Evolutionary conservation across 2,888 invertebrate species (phyloP), one percentile per base, ranked within the genome.

Genomic region (Tryphoninae sp.): DNA sequence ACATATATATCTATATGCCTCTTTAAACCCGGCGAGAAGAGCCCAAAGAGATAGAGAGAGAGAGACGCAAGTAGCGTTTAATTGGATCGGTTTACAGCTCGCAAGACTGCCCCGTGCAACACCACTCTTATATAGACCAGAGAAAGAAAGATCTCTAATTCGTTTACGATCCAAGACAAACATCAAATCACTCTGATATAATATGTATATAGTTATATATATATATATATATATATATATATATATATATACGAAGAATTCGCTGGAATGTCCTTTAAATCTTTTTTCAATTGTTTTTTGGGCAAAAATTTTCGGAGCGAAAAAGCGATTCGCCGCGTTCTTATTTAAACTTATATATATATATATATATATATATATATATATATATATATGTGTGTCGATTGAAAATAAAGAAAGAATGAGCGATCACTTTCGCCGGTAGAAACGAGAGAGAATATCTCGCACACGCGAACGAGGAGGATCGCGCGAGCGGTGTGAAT

Each of bases 31-130:
- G 7, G 16, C 19, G 26, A 55, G 19, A 68, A n/a, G 61, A 26
- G 16, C 13, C 11, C 51, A 51, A 8, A 40, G 59, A 55, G 19
- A 51, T 40, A 26, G 53, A 59, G 13, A 51, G 19, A 65, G 64
- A n/a, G 42, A 33, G 64, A 65, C 42, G 59, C 42, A 65, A 65
- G 72, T 78, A 82, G 78, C 85, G 84, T 86, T 88, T 89, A 89
- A 89, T 89, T 87, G 88, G 86, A 88, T 89, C 88, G 87, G 84
- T 89, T 90, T 90, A 90, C 88, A 89, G 81, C 87, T 72, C 78
- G 75, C 82, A 81, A 79, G 83, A 76, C 59, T 68, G 76, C 81
- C 78, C 84, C 83, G 83, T 84, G 85, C 42, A 74, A 81, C 78
- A 72, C 80, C 81, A 78, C 83, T 72, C 16, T n/a, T 51, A 51